Evolutionary conservation across 2,113 vertebrate species (phyloP).

Genomic region (Paramisgurnus dabryanus): DNA sequence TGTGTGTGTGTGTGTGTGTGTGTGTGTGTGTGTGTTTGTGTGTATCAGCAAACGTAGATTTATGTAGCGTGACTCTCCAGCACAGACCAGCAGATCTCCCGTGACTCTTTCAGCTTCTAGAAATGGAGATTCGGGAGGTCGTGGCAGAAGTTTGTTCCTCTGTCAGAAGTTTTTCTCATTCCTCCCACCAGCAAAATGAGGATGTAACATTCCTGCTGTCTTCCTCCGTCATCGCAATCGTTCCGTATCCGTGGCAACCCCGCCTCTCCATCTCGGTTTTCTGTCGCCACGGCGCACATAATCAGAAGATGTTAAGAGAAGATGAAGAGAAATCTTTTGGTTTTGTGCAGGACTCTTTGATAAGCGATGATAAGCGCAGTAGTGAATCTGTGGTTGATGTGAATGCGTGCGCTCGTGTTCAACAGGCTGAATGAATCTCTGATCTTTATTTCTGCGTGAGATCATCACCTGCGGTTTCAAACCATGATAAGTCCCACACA

Average conservation of each 20-base stretch:
- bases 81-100: constrained; percentile 11
- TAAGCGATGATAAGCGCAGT: too few relatives aligned
- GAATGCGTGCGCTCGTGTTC: too few relatives aligned
- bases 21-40: constrained; percentile 10
- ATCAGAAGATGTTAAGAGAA: constrained; percentile 20
- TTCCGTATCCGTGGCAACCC: constrained; percentile 40
- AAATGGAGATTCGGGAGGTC: not conserved
- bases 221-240: constrained; percentile 9
- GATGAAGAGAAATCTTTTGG: not conserved
- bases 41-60: not conserved
- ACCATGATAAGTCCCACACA: too few relatives aligned
- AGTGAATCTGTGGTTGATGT: too few relatives aligned
- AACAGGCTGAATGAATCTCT: too few relatives aligned
- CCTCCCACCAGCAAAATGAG: constrained; percentile 13
- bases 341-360: not conserved
- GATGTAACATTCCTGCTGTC: constrained; percentile 23
- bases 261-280: not conserved
- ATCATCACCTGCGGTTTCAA: too few relatives aligned
- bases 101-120: not conserved
- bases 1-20: too few relatives aligned
- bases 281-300: not conserved
- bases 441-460: too few relatives aligned
- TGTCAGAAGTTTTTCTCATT: constrained; percentile 6
- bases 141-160: constrained; percentile 11
- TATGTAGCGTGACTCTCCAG: not conserved